These are phyloP conservation scores for Melierax canorus DNA, from an alignment of 2,113 vertebrate species.

Conservation along the genomic window DNA sequence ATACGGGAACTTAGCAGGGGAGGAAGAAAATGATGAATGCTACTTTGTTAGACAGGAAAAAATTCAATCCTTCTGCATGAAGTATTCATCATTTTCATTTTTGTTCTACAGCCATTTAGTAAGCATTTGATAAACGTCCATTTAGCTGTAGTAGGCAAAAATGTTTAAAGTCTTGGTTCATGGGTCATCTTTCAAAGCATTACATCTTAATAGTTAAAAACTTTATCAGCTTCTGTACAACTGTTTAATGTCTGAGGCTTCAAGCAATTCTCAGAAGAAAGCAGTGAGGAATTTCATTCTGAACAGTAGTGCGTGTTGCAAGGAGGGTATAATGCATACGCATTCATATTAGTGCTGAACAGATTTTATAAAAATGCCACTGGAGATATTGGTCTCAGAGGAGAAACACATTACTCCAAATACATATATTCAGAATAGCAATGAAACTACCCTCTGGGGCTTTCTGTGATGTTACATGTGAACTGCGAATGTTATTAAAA, in stretches of 20 bases:
- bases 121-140: slow-evolving; percentile 57
- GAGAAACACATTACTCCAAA: neutral
- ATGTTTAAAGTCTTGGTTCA: slow-evolving; percentile 42
- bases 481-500: neutral
- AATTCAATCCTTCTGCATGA: slow-evolving; percentile 46
- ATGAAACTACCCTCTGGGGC: neutral
- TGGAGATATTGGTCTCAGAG: neutral
- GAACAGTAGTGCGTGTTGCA: neutral
- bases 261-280: neutral
- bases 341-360: neutral
- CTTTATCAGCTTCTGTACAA: slow-evolving; percentile 1
- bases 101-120: slow-evolving; percentile 45
- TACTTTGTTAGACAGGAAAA: slow-evolving; percentile 35
- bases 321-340: neutral
- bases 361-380: neutral
- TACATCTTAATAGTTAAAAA: slow-evolving; percentile 7
- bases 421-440: neutral
- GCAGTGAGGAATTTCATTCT: slow-evolving; percentile 13
- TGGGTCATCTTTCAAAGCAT: slow-evolving; percentile 45
- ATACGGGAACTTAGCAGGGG: neutral
- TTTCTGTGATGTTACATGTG: neutral
- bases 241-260: neutral
- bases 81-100: slow-evolving; percentile 44
- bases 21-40: slow-evolving; percentile 50
- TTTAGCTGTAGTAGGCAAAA: slow-evolving; percentile 56